Evolutionary conservation across 92 coral and sea anemone genomes (phyloP), one percentile per base, ranked within the genome.

Genomic region (Parazoanthus darwini): DNA sequence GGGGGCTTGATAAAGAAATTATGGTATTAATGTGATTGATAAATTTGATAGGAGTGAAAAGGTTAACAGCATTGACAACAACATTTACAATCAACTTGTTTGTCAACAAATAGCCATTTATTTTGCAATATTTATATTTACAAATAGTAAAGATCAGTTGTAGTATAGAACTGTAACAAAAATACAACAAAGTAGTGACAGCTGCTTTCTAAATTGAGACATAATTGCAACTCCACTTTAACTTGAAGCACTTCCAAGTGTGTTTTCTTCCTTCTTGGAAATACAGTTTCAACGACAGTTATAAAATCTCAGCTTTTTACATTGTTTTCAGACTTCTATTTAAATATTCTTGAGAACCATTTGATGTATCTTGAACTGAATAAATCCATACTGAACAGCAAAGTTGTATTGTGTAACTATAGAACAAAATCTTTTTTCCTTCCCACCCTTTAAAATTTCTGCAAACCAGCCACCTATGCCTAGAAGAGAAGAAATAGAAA

Each of bases 81-180:
- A 63, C 70, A 63, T 63, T 4, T 23, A 22, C 70, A 77, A n/a
- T 77, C 80, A 77, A 77, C 54, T 77, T 54, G 10, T 56, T 82
- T 63, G 86, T 83, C 87, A 68, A 83, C 87, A 83, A 83, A 83
- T 83, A 83, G 68, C 63, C 67, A 83, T 83, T 83, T 83, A 83
- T 83, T 83, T 70, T 72, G 59, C 87, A 83, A 83, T 83, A 83
- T 83, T 84, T 58, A 72, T 84, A 84, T 84, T 70, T 84, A 84
- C 87, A 84, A 84, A 73, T 84, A 84, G 78, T 84, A 71, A 84
- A 84, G 87, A 50, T 84, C 79, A 84, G 87, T 29, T 72, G 56
- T 7, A 84, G 68, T 75, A 70, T 77, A 84, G 87, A 84, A 84
- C 43, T 84, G 66, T 70, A 84, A 84, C 66, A 84, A 84, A 43